A percentile compares a stretch with the other conserved stretches of the same genome.
Conservation (phyloP, 2,797 vertebrate genomes). For the Nannoperca obscura region DNA sequence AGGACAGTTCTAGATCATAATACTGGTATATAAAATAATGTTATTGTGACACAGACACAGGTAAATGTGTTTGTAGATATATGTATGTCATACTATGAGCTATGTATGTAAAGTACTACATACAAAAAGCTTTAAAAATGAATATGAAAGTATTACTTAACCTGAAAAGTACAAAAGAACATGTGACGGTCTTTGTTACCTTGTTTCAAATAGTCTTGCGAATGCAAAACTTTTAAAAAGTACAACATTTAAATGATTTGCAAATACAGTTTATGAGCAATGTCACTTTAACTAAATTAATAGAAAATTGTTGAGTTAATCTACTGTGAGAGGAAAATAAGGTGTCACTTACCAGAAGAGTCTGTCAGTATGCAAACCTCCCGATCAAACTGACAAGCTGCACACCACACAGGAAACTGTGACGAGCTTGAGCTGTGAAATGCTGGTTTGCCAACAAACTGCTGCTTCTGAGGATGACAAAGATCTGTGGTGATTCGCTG, state of each 20-base stretch:
- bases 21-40: background rate
- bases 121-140: background rate
- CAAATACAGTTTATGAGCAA: background rate
- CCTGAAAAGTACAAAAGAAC: background rate
- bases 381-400: slow-evolving; percentile 65
- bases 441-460: slow-evolving; percentile 51
- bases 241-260: background rate
- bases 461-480: slow-evolving; percentile 68
- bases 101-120: background rate
- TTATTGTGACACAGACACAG: background rate
- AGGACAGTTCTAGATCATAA: background rate
- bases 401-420: slow-evolving; percentile 84
- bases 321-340: slow-evolving; percentile 26
- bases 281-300: background rate
- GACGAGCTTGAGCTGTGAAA: slow-evolving; percentile 71
- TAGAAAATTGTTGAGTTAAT: slow-evolving; percentile 1
- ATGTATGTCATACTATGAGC: background rate
- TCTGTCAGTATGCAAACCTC: slow-evolving; percentile 57
- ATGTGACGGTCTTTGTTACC: background rate
- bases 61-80: background rate
- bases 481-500: slow-evolving; percentile 50
- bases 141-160: background rate
- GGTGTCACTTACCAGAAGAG: slow-evolving; percentile 76
- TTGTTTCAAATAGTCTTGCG: background rate
- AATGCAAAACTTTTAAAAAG: background rate